Evolutionary conservation across 2,113 vertebrate species (phyloP).

Genomic region (Neogale vison): DNA sequence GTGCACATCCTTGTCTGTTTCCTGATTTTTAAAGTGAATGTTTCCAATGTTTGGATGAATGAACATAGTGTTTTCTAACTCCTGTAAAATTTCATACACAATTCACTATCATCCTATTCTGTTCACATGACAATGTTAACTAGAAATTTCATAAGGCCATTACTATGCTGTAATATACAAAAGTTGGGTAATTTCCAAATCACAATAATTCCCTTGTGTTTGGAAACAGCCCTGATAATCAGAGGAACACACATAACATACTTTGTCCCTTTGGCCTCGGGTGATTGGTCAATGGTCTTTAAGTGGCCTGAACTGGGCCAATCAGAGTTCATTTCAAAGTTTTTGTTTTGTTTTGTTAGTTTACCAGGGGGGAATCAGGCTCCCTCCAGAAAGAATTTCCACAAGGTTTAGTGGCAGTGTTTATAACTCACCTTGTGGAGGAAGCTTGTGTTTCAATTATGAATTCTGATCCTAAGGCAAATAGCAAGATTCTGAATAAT

Average conservation of each 20-base stretch:
- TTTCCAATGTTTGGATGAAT: background rate
- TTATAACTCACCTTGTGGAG: background rate
- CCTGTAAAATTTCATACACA: background rate
- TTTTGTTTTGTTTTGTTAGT: background rate
- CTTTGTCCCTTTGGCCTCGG: background rate
- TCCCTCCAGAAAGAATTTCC: background rate
- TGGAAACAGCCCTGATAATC: background rate
- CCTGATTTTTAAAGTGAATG: background rate
- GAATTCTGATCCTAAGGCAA: background rate
- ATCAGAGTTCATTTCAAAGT: background rate
- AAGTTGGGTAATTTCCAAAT: background rate
- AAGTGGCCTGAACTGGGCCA: background rate
- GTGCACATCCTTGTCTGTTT: background rate
- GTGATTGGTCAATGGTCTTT: background rate
- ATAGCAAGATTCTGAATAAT: background rate
- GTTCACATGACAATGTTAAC: background rate
- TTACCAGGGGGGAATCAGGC: background rate
- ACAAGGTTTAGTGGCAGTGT: background rate
- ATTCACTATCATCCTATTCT: background rate
- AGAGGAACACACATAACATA: background rate
- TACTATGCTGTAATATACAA: background rate
- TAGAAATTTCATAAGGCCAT: background rate
- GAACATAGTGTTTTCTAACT: conserved; percentile 2
- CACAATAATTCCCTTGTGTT: conserved; percentile 3
- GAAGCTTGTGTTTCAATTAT: background rate